Base-by-base conservation (phyloP, 2,113 vertebrate species). In the Myrmecophaga tridactyla region DNA sequence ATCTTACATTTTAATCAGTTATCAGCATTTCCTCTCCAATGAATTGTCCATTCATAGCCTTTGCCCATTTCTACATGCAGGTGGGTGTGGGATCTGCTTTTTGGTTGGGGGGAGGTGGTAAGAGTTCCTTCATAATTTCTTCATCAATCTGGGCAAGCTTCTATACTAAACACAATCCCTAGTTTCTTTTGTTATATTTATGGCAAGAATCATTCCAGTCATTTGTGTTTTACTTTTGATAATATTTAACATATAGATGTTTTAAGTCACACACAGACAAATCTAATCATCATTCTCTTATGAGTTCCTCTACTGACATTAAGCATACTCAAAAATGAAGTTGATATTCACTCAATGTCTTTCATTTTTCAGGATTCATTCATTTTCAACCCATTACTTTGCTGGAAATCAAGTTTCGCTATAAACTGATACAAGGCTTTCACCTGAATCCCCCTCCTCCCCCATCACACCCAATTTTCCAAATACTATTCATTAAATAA, bases 291-390 rank as follows among this genome's bases (percentile, higher is more conserved):
- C 56, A 67, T 58, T 84, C 60, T 84, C 48, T 39, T 34, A 31
- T 27, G 46, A 2, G 2, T 23, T 75, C 67, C n/a, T 27, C 20
- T 15, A 27, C 76, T 73, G n/a, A n/a, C 21, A 63, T 81, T 48
- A 80, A 43, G n/a, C 43, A 51, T n/a, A 39, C 39, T 62, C 60
- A 72, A 56, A 53, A 53, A 73, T 65, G 56, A 82, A 88, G 43
- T 51, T 63, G 63, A 81, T 41, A 51, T 34, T 65, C n/a, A 53
- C 2, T 18, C 56, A 82, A 73, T 65, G 29, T 36, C 69, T 73
- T 58, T 43, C 76, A 27, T 43, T 88, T 82, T 93, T 73, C 76
- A 87, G 43, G 76, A 53, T 88, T 72, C 29, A 93, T 72, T 92
- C 39, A 48, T 80, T 62, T 80, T 72, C 51, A 87, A 93, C 14